phyloP scores from a whole-genome alignment of 2,797 vertebrate species.

The Synanceia verrucosa region DNA sequence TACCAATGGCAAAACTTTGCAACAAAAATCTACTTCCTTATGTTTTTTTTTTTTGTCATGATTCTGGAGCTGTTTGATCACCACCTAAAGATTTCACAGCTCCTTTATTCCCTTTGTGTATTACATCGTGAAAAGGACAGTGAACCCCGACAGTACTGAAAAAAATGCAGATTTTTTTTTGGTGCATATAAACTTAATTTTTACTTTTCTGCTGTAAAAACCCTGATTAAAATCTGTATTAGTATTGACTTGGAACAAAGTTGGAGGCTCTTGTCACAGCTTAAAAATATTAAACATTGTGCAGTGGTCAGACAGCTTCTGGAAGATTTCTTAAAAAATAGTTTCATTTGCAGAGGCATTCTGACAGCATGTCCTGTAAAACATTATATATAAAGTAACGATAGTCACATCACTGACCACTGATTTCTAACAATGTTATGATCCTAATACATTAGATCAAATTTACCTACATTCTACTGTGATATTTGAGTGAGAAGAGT shows the following conservation, averaged over 20 bases:
- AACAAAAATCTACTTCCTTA: neutral
- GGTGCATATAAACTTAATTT: neutral
- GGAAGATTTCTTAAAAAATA: too few species aligned
- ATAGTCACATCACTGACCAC: neutral
- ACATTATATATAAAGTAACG: neutral
- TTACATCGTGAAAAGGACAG: neutral
- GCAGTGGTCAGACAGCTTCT: neutral
- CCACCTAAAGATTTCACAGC: neutral
- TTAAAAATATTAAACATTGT: neutral
- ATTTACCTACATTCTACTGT: neutral
- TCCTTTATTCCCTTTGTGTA: neutral
- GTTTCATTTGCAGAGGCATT: too few species aligned
- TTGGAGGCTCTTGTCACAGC: neutral
- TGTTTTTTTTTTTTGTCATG: neutral
- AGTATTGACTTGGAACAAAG: neutral
- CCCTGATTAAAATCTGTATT: neutral
- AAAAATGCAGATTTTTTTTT: neutral
- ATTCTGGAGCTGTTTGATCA: neutral
- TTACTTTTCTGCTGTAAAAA: too few species aligned
- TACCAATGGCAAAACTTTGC: neutral
- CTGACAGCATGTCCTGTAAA: neutral
- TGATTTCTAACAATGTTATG: neutral
- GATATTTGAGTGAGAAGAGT: neutral
- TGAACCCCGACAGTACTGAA: too few species aligned
- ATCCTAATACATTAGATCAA: neutral